These are phyloP conservation scores for Dicycla oo DNA, from an alignment of 2,888 invertebrate genomes.

Conservation along the genomic window DNA sequence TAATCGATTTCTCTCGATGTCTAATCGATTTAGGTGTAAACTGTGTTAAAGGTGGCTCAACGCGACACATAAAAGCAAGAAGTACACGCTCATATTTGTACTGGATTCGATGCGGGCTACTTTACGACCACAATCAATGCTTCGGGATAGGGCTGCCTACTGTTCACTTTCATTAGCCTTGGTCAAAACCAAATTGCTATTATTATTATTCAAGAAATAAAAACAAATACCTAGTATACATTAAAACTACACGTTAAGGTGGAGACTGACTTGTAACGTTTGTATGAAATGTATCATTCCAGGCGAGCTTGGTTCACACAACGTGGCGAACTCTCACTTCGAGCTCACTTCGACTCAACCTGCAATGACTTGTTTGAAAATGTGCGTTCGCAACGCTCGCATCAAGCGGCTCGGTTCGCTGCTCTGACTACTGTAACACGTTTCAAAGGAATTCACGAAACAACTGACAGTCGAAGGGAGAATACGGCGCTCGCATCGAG, in stretches of 20 bases:
- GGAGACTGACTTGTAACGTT: too few species aligned
- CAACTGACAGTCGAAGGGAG: too few species aligned
- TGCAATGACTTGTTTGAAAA: too few species aligned
- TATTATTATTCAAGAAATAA: conserved; percentile 2
- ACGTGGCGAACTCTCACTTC: too few species aligned
- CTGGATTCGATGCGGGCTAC: conserved; percentile 81
- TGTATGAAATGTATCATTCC: too few species aligned
- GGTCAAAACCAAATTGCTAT: conserved; percentile 1
- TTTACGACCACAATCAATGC: conserved; percentile 80
- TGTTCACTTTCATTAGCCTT: conserved; percentile 9
- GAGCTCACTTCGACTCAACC: too few species aligned
- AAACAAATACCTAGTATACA: neutral
- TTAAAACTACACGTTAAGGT: neutral
- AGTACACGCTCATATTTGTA: conserved; percentile 84
- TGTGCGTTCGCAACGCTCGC: too few species aligned
- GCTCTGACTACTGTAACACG: too few species aligned
- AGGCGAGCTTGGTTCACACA: too few species aligned
- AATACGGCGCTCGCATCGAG: too few species aligned
- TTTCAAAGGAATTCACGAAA: too few species aligned
- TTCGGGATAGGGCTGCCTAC: conserved; percentile 64
- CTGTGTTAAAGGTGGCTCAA: conserved; percentile 81
- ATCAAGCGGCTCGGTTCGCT: too few species aligned
- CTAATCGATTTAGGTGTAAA: conserved; percentile 89
- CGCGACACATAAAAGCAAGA: conserved; percentile 78
- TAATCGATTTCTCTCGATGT: conserved; percentile 88